A percentile compares a stretch with the other conserved stretches of the same genome.
These are phyloP conservation scores for Heliconius nattereri DNA, from an alignment of 1,140 invertebrate genomes.

Conservation along the genomic window DNA sequence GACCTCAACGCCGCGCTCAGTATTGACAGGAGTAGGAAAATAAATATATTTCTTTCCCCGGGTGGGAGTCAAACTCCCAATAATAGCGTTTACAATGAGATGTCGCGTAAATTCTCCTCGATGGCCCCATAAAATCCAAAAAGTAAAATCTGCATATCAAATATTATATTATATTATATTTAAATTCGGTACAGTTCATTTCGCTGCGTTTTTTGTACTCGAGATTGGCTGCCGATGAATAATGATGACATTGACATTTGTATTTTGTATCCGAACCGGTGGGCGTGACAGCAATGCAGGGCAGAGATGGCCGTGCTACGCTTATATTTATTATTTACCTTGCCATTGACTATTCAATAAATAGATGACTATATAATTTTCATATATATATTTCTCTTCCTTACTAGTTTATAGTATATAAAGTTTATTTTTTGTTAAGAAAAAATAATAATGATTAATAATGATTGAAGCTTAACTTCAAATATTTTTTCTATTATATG, in stretches of 20 bases:
- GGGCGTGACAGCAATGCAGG: constrained; percentile 29
- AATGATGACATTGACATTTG: constrained; percentile 43
- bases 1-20: no score
- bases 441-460: no score
- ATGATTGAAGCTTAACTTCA: no score
- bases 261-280: constrained; percentile 35
- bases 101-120: no score
- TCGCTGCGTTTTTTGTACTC: not conserved
- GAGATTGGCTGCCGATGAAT: constrained; percentile 5
- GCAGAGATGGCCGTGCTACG: constrained; percentile 12
- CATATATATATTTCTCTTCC: not conserved
- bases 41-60: no score
- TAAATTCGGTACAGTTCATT: constrained; percentile 3
- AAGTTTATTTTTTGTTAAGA: no score
- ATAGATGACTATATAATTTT: not conserved
- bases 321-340: constrained; percentile 6
- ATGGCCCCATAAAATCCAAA: no score
- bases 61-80: no score
- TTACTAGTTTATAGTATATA: not conserved
- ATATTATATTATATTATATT: not conserved
- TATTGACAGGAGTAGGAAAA: no score
- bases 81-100: no score
- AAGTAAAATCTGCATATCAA: not conserved
- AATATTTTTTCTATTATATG: no score
- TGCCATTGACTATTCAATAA: not conserved